phyloP scores from a whole-genome alignment of 2,888 invertebrate species.

The Xanthia togata region DNA sequence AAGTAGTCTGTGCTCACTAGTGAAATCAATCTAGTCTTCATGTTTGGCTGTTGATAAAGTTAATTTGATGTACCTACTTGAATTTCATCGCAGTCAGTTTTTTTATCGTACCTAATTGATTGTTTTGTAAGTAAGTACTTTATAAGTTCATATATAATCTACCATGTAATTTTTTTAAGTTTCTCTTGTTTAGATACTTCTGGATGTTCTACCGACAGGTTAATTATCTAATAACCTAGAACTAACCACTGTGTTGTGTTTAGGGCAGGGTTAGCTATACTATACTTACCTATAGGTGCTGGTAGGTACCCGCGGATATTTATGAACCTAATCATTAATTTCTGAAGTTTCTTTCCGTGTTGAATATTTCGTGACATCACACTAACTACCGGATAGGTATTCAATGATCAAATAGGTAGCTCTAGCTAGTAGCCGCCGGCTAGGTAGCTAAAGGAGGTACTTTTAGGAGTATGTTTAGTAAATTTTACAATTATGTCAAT shows the following conservation, averaged over 20 bases:
- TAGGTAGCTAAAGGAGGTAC: no score
- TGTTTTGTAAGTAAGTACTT: slow-evolving; percentile 41
- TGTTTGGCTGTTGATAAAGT: not conserved
- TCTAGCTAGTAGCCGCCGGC: no score
- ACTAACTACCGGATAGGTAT: no score
- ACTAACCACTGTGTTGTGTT: not conserved
- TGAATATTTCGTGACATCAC: not conserved
- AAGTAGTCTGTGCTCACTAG: no score
- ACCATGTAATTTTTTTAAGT: not conserved
- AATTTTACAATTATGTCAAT: not conserved
- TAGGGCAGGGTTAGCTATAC: not conserved
- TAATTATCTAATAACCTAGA: not conserved
- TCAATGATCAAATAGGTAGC: no score
- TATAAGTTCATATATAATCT: not conserved
- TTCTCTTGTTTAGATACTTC: not conserved
- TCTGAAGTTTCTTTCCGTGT: not conserved
- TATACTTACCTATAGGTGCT: not conserved
- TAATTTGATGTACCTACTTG: no score
- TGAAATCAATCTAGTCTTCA: not conserved
- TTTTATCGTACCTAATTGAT: not conserved
- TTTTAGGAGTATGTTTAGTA: no score
- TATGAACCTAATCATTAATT: no score
- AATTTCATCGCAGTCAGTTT: not conserved
- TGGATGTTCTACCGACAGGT: not conserved
- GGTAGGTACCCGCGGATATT: not conserved